A percentile compares a stretch with the other conserved stretches of the same genome.
phyloP scores from a whole-genome alignment of 2,113 vertebrate genomes.

The Saguinus midas region DNA sequence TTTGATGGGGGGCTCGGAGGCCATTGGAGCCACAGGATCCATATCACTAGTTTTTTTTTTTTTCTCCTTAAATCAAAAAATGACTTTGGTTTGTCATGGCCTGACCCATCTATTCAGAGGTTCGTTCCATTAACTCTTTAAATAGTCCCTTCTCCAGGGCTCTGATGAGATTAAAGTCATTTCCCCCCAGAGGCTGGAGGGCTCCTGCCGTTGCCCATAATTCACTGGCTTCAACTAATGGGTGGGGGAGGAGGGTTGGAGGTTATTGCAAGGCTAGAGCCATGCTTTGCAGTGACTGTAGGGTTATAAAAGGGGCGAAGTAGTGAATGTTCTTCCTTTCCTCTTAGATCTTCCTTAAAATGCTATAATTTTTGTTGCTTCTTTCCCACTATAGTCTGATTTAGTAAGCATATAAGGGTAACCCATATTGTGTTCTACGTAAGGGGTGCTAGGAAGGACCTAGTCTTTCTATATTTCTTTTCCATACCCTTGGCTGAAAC shows the following conservation, averaged over 20 bases:
- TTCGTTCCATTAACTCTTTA: conserved; percentile 80
- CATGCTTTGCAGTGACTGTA: not conserved
- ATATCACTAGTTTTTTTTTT: conserved; percentile 33
- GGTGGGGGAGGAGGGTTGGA: not conserved
- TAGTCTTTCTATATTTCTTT: not conserved
- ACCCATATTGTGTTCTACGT: accelerated
- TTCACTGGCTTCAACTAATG: conserved; percentile 58
- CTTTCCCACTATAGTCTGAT: not conserved
- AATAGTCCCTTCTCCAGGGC: conserved; percentile 68
- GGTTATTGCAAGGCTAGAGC: not conserved
- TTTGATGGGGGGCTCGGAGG: not conserved
- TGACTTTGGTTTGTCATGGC: conserved; percentile 72
- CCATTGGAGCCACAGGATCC: not conserved
- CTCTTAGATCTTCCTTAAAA: not conserved
- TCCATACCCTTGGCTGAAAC: not conserved
- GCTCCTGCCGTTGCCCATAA: conserved; percentile 45
- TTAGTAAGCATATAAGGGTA: not conserved
- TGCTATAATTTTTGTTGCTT: not conserved
- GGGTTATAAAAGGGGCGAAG: not conserved
- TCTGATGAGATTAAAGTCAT: conserved; percentile 77
- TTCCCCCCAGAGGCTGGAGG: conserved; percentile 46
- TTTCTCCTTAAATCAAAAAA: conserved; percentile 55
- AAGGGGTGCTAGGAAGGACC: not conserved
- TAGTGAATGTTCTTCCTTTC: not conserved
- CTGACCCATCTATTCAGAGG: conserved; percentile 77